These are phyloP conservation scores for Euborellia annulipes DNA, from an alignment of 1,140 invertebrate genomes.

Conservation along the genomic window DNA sequence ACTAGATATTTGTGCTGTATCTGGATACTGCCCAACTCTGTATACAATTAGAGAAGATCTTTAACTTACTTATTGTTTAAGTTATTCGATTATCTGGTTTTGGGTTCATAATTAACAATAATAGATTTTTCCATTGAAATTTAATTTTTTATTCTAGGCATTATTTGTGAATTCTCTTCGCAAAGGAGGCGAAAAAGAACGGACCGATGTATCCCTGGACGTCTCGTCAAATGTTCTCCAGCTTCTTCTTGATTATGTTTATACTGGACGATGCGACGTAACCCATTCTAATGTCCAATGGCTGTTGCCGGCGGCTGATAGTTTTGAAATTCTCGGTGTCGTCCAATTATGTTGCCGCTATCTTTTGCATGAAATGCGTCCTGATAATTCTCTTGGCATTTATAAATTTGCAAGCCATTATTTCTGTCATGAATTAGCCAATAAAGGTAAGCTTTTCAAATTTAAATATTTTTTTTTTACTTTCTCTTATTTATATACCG, in stretches of 20 bases:
- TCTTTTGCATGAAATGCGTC: constrained; percentile 32
- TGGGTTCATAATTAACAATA: too few species aligned
- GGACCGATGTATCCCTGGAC: constrained; percentile 32
- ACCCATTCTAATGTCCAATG: constrained; percentile 40
- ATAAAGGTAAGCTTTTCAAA: constrained; percentile 29
- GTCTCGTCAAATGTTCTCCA: constrained; percentile 27
- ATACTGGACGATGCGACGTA: constrained; percentile 41
- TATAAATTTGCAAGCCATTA: constrained; percentile 52
- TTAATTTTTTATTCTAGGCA: too few species aligned
- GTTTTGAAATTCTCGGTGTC: constrained; percentile 43
- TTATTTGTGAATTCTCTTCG: constrained; percentile 43
- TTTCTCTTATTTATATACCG: too few species aligned
- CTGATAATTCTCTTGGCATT: constrained; percentile 46
- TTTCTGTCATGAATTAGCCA: constrained; percentile 41
- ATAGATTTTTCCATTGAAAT: too few species aligned
- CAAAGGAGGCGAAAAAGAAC: constrained; percentile 32
- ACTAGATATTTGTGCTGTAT: too few species aligned
- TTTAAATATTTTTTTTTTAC: too few species aligned
- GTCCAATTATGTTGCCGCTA: constrained; percentile 45
- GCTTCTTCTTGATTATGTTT: constrained; percentile 47
- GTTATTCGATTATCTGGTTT: too few species aligned
- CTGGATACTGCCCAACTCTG: too few species aligned
- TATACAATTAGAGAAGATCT: too few species aligned
- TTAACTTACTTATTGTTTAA: too few species aligned
- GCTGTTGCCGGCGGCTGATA: constrained; percentile 40